phyloP scores from a whole-genome alignment of 2,888 invertebrate species.

The Drosophila niveifrons region DNA sequence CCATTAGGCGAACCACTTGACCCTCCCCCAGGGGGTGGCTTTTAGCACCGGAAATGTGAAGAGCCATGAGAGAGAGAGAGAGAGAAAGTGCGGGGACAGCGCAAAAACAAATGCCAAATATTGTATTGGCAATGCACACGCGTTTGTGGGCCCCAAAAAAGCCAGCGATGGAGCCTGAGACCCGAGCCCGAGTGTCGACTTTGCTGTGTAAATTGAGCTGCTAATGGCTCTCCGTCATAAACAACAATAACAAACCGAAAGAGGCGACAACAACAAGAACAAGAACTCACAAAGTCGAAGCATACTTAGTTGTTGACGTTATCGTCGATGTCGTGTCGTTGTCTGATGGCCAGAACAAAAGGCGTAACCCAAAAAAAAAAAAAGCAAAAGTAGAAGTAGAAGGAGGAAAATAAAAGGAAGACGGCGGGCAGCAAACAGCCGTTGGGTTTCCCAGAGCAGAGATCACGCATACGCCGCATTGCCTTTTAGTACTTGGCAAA shows the following conservation, averaged over 20 bases:
- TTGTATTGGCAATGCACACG: slow-evolving; percentile 58
- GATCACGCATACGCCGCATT: slow-evolving; percentile 60
- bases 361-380: slow-evolving; percentile 23
- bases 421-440: slow-evolving; percentile 38
- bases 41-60: slow-evolving; percentile 65
- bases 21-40: slow-evolving; percentile 51
- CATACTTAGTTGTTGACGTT: slow-evolving; percentile 45
- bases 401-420: slow-evolving; percentile 10
- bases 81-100: slow-evolving; percentile 29
- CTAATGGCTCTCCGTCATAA: slow-evolving; percentile 64
- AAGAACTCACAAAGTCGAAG: slow-evolving; percentile 3
- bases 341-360: slow-evolving; percentile 50
- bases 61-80: slow-evolving; percentile 1
- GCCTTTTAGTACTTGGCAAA: slow-evolving; percentile 39
- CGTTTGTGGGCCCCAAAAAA: slow-evolving; percentile 33
- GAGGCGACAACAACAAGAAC: slow-evolving; percentile 19
- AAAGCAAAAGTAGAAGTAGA: neutral
- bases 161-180: neutral
- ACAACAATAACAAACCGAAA: slow-evolving; percentile 38
- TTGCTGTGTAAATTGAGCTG: slow-evolving; percentile 76
- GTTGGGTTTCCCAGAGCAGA: slow-evolving; percentile 48
- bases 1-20: slow-evolving; percentile 74
- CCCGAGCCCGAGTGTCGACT: slow-evolving; percentile 45
- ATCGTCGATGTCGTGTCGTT: slow-evolving; percentile 27
- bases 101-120: slow-evolving; percentile 69